Evolutionary conservation across 2,888 invertebrate genomes (phyloP).

Genomic region (Ariolimax columbianus): DNA sequence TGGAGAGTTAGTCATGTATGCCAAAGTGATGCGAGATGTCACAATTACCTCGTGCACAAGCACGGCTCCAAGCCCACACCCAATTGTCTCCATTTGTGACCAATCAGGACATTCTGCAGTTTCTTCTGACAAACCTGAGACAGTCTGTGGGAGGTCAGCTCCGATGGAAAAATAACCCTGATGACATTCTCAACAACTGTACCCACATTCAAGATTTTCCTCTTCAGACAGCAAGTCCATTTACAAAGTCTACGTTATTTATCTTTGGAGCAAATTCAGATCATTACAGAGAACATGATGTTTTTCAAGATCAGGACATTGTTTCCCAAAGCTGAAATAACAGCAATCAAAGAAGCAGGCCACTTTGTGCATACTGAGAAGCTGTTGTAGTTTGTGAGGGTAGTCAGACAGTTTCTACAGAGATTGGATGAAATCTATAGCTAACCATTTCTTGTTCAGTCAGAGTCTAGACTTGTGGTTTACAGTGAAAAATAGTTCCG

Average conservation of each 20-base stretch:
- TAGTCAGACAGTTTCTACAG: slow-evolving; percentile 53
- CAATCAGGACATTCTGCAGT: slow-evolving; percentile 84
- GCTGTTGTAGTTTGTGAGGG: slow-evolving; percentile 86
- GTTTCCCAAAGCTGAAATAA: slow-evolving; percentile 86
- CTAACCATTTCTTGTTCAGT: no score
- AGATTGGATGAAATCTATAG: background rate
- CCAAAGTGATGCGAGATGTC: slow-evolving; percentile 79
- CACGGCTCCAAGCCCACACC: slow-evolving; percentile 81
- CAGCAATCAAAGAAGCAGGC: slow-evolving; percentile 88
- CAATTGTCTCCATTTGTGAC: slow-evolving; percentile 30
- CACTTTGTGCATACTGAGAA: slow-evolving; percentile 97
- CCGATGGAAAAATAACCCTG: slow-evolving; percentile 89
- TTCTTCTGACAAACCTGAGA: slow-evolving; percentile 91
- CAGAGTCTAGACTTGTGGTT: no score
- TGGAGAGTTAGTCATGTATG: slow-evolving; percentile 83
- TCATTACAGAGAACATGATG: slow-evolving; percentile 82
- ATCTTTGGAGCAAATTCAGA: slow-evolving; percentile 90
- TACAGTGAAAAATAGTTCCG: no score
- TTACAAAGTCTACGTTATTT: slow-evolving; percentile 88
- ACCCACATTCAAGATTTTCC: slow-evolving; percentile 85
- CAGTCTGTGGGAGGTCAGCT: slow-evolving; percentile 82
- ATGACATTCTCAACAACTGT: slow-evolving; percentile 85
- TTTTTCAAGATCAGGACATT: slow-evolving; percentile 83
- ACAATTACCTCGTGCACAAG: slow-evolving; percentile 70
- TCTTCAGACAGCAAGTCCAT: slow-evolving; percentile 77